Percentiles rank a stretch among this genome's conserved stretches.
phyloP scores from a whole-genome alignment of 2,113 vertebrate species.

The Ceratotherium simum region DNA sequence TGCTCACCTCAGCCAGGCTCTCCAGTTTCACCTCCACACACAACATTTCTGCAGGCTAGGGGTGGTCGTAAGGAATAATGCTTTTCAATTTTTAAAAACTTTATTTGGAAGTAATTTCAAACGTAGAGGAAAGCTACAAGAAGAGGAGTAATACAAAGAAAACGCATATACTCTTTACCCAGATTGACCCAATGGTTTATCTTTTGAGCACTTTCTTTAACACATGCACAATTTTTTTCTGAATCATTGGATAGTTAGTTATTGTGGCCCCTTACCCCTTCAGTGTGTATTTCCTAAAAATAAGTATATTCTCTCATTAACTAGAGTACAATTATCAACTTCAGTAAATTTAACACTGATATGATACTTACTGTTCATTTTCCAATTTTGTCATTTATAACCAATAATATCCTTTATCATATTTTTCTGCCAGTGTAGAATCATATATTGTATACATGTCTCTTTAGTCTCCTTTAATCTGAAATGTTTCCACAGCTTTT shows the following conservation, averaged over 20 bases:
- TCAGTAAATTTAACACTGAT: background rate
- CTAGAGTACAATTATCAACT: background rate
- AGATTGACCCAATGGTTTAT: background rate
- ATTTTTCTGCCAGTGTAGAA: background rate
- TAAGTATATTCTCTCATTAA: background rate
- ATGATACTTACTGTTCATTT: background rate
- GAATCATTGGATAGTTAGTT: conserved; percentile 30
- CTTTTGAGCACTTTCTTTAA: background rate
- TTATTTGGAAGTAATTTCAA: conserved; percentile 44
- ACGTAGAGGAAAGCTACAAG: background rate
- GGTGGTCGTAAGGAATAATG: background rate
- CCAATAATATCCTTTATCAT: background rate
- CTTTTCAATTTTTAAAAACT: background rate
- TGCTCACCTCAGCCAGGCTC: background rate
- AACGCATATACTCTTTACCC: background rate
- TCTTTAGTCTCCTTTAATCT: conserved; percentile 20
- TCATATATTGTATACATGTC: background rate
- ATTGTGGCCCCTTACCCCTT: background rate
- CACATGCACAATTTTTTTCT: background rate
- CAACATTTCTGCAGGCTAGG: background rate
- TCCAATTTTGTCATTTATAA: background rate
- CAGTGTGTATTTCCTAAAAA: conserved; percentile 21
- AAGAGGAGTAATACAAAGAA: background rate
- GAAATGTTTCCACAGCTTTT: background rate
- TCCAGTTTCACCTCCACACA: background rate